phyloP scores from a whole-genome alignment of 2,113 vertebrate species.

The Labeo rohita region DNA sequence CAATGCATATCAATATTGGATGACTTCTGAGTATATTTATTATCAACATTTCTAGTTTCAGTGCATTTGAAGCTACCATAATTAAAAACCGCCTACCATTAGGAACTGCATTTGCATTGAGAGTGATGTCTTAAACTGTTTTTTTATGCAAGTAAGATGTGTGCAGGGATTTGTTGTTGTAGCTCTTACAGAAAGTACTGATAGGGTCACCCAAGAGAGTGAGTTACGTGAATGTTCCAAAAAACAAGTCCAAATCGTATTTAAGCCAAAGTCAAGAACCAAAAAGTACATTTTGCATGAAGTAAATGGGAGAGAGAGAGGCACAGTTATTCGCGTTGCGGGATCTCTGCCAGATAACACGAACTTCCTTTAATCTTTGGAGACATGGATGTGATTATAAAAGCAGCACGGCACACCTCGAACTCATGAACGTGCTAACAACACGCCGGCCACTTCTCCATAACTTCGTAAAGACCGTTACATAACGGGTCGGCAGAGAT shows the following conservation, averaged over 20 bases:
- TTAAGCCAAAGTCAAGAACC: not conserved
- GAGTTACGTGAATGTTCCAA: not conserved
- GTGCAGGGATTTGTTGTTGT: not conserved
- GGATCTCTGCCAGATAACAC: constrained; percentile 26
- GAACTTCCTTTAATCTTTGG: constrained; percentile 11
- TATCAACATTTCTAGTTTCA: not conserved
- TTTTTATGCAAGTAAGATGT: not conserved
- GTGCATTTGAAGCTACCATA: not conserved
- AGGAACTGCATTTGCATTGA: not conserved
- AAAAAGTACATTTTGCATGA: too few relatives aligned
- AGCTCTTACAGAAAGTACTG: not conserved
- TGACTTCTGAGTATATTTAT: not conserved
- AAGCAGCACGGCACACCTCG: constrained; percentile 1
- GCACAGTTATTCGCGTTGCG: not conserved
- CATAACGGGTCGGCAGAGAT: constrained; percentile 51
- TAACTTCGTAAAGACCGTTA: not conserved
- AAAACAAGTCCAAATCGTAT: not conserved
- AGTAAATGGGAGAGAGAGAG: not conserved
- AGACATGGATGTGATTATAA: constrained; percentile 60
- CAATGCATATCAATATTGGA: not conserved
- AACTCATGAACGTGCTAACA: not conserved
- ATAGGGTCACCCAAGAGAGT: not conserved
- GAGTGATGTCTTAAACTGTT: not conserved
- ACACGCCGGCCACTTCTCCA: not conserved
- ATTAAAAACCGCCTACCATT: not conserved